A percentile compares a stretch with the other conserved stretches of the same genome.
Conservation (phyloP, 2,888 invertebrate genomes). For the Ichneumoninae sp. region DNA sequence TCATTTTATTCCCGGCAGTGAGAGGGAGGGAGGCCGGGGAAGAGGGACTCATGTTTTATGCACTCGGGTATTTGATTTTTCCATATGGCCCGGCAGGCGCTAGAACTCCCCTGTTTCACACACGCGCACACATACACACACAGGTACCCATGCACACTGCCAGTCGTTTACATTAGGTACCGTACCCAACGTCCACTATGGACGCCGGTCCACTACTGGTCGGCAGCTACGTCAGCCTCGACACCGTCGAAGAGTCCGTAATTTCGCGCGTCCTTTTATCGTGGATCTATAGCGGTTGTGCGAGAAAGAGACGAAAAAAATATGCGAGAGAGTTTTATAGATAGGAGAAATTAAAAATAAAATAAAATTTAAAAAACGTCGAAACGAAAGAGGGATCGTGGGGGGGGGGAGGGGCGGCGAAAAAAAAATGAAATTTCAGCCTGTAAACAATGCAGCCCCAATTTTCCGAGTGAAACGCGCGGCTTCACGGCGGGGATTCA, state of each 20-base stretch:
- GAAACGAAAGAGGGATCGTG: constrained; percentile 11
- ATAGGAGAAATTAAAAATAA: constrained; percentile 7
- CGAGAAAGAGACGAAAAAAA: constrained; percentile 28
- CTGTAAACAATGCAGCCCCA: constrained; percentile 64
- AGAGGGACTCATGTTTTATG: constrained; percentile 73
- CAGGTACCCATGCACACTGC: background rate
- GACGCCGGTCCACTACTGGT: constrained; percentile 6
- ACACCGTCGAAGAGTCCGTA: constrained; percentile 50
- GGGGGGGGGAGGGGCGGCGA: background rate
- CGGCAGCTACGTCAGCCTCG: constrained; percentile 24
- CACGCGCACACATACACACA: background rate
- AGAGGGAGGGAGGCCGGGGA: background rate
- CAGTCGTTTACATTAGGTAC: constrained; percentile 44
- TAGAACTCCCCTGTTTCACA: constrained; percentile 39
- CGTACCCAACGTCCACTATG: constrained; percentile 7
- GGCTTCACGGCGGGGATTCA: constrained; percentile 44
- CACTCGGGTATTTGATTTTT: constrained; percentile 73
- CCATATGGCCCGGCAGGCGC: constrained; percentile 50
- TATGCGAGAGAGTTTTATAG: background rate
- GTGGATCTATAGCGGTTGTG: constrained; percentile 37
- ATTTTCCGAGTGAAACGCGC: constrained; percentile 63
- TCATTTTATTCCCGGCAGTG: constrained; percentile 68
- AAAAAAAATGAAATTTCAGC: constrained; percentile 60
- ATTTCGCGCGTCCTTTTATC: constrained; percentile 61
- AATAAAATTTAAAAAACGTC: background rate